Evolutionary conservation across 2,113 vertebrate species (phyloP), one percentile per base, ranked within the genome.

Genomic region (Crotalus helleri): DNA sequence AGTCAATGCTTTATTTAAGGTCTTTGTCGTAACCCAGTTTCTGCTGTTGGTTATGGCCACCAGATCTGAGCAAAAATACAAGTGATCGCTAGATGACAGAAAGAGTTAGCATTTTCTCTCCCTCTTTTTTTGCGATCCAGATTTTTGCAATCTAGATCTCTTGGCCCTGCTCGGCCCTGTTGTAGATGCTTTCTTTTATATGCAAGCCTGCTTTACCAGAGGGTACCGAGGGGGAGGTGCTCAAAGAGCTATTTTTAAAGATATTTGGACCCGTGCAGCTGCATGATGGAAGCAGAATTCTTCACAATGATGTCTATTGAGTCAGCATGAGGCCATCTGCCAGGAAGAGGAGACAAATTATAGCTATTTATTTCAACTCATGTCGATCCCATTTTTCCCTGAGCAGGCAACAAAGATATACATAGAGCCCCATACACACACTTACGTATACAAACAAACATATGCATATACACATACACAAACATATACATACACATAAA

Each of bases 1-100:
- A 91, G 94, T 92, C 95, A 91, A 91, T 0, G 94, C 93, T 92
- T 85, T 9, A 3, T 85, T 54, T 44, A 87, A 87, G 88, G 13
- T 55, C 33, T 90, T 92, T 54, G 51, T 90, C 87, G 23, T 33
- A 24, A 53, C 92, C 92, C 33, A 24, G 3, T 85, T 91, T 88
- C 69, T 44, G 11, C 33, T 21, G 74, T 44, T 81, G 17, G 74
- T 81, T 81, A 81, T 21, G 33, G 74, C 74, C 74, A 39, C 74
- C 33, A 44, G 74, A 44, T 81, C 74, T 44, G n/a, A 81, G 74
- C 74, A 81, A 81, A 44, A 81, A 81, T 81, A 17, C 74, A 81
- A 39, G 33, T 39, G 5, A 44, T 17, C 17, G 17, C 5, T 81
- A 39, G 33, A 44, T 21, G 74, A 19, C 33, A 81, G 33, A 81